These are phyloP conservation scores for Drosophila paulistorum DNA, from an alignment of 1,140 invertebrate species.

Conservation along the genomic window DNA sequence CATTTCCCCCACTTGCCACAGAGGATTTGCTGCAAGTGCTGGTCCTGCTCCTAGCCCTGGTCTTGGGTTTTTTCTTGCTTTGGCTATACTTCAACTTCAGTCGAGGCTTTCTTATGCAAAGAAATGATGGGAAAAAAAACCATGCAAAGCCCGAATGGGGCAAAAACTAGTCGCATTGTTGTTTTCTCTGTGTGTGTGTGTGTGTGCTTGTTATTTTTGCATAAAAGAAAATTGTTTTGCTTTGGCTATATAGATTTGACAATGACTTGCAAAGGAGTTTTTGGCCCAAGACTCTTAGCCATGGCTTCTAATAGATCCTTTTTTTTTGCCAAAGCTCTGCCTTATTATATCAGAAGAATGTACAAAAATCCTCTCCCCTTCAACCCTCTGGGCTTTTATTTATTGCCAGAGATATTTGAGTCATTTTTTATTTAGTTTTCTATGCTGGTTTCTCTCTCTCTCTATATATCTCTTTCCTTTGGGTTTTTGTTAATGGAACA, in stretches of 20 bases:
- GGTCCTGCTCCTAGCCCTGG: too few species aligned
- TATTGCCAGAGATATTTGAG: slow-evolving; percentile 62
- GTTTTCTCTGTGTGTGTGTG: slow-evolving; percentile 13
- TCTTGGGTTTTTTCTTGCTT: slow-evolving; percentile 25
- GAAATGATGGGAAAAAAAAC: background rate
- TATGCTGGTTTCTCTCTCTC: background rate
- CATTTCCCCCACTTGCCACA: slow-evolving; percentile 27
- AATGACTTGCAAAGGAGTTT: slow-evolving; percentile 33
- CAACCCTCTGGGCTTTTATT: slow-evolving; percentile 36
- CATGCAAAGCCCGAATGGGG: background rate
- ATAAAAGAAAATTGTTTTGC: slow-evolving; percentile 80
- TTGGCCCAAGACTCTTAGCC: slow-evolving; percentile 37
- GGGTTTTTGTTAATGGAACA: slow-evolving; percentile 53
- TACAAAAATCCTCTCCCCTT: background rate
- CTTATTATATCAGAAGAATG: slow-evolving; percentile 71
- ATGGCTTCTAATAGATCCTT: slow-evolving; percentile 62
- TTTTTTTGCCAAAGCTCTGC: slow-evolving; percentile 47
- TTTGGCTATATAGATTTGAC: slow-evolving; percentile 40
- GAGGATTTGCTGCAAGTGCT: slow-evolving; percentile 2
- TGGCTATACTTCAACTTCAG: slow-evolving; percentile 73
- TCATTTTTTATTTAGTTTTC: slow-evolving; percentile 38
- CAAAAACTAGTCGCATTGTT: slow-evolving; percentile 54
- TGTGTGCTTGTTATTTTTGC: slow-evolving; percentile 73
- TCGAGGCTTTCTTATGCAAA: slow-evolving; percentile 71
- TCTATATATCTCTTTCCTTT: slow-evolving; percentile 32